Base-by-base conservation (phyloP, 30 jellyfish, hydroid and myxozoan genomes). In the Cassiopea xamachana region DNA sequence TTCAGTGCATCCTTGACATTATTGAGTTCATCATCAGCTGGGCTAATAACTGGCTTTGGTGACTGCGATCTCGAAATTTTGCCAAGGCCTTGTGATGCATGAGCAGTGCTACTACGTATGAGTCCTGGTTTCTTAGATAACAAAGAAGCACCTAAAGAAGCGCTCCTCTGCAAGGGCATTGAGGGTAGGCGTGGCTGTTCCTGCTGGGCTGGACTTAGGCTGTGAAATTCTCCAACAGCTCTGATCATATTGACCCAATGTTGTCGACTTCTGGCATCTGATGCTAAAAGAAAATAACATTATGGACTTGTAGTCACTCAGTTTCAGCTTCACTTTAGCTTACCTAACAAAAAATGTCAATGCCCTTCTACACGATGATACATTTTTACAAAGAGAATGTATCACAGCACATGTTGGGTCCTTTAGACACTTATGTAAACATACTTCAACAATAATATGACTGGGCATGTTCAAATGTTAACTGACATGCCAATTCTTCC, bases 201-300 rank as follows among this genome's bases (percentile, higher is more conserved):
- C 58, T 82, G 92, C 19, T 46, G 88, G 6, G 73, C 49, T 59
- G 91, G 85, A 74, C 89, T 79, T 55, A 73, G 47, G 46, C 98
- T 71, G 82, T 96, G 99, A 77, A 73, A 96, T 48, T 96, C 98
- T 43, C 97, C 92, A 27, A 96, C 99, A n/a, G 99, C 99, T 81
- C 99, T 81, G 62, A 96, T 92, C 93, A 96, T 84, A 83, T 85
- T 96, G 75, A 96, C 93, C 99, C 99, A 96, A 70, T 96, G 98
- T 77, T 96, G 99, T 47, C 98, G 84, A 46, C 92, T 94, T 68
- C 87, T 96, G 7, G 98, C 96, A 90, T 92, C 98, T 48, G 98
- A 49, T 4, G 97, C 99, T 96, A 77, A 49, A 77, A 75, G 50
- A 47, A 49, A 14, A 79, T 49, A 9, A 2, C 9, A 51, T 51